phyloP scores from a whole-genome alignment of 2,888 invertebrate genomes.

The Tupiocoris notatus region DNA sequence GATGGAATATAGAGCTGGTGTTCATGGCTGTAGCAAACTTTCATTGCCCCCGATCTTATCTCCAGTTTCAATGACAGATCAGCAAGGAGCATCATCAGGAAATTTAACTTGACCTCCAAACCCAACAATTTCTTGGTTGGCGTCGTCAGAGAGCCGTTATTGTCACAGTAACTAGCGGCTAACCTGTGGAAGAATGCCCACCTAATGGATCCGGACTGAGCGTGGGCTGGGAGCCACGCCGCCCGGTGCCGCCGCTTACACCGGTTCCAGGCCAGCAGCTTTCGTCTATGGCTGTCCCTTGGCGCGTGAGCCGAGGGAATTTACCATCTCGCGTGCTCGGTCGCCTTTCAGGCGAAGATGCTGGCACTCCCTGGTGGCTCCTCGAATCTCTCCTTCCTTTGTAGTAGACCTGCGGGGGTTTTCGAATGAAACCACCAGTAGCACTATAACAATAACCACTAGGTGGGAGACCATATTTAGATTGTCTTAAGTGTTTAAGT shows the following conservation, averaged over 20 bases:
- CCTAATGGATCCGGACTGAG: slow-evolving; percentile 70
- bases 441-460: slow-evolving; percentile 13
- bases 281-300: slow-evolving; percentile 87
- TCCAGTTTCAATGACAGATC: no score
- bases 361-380: slow-evolving; percentile 46
- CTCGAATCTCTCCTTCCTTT: slow-evolving; percentile 53
- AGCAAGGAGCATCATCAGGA: no score
- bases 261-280: slow-evolving; percentile 62
- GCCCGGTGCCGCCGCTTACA: slow-evolving; percentile 50
- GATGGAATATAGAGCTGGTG: no score
- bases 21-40: no score
- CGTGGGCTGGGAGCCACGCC: slow-evolving; percentile 60
- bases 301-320: slow-evolving; percentile 73
- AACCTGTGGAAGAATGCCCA: no score
- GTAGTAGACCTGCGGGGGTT: slow-evolving; percentile 51
- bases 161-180: no score
- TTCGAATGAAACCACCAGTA: slow-evolving; percentile 22
- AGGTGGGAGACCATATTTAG: slow-evolving; percentile 28
- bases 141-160: no score
- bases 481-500: slow-evolving; percentile 33
- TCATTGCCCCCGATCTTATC: no score
- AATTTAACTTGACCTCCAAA: no score
- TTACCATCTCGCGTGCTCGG: slow-evolving; percentile 53
- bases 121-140: no score
- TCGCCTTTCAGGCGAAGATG: slow-evolving; percentile 53